Conservation (phyloP, 92 coral and sea anemone genomes). For the Plumapathes pennacea region DNA sequence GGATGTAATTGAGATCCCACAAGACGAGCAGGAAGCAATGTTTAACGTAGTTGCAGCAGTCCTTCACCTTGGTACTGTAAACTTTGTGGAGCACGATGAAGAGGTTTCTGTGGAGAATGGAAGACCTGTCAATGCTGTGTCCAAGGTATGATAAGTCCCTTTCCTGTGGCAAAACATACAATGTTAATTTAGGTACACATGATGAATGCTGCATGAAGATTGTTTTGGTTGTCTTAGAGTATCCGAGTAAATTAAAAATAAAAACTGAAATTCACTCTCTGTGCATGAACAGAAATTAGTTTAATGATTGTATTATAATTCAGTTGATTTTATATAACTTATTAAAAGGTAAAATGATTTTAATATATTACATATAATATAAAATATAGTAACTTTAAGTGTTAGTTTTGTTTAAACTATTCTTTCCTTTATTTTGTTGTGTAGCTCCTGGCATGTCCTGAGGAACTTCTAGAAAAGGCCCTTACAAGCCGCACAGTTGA, state of each 20-base stretch:
- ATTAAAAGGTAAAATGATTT: background rate
- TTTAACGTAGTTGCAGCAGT: slow-evolving; percentile 88
- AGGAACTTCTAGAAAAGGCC: slow-evolving; percentile 77
- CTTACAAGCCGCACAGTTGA: slow-evolving; percentile 87
- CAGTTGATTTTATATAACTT: background rate
- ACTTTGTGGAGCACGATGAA: slow-evolving; percentile 68
- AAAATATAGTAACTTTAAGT: too few relatives aligned
- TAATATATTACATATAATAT: background rate
- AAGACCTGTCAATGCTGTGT: slow-evolving; percentile 80
- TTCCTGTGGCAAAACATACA: too few relatives aligned
- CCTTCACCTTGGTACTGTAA: slow-evolving; percentile 85
- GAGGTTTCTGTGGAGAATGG: slow-evolving; percentile 78
- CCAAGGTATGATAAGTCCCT: too few relatives aligned
- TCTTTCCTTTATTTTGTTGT: background rate
- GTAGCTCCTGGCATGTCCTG: slow-evolving; percentile 93
- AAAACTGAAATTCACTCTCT: background rate
- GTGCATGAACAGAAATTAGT: background rate
- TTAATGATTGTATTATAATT: background rate
- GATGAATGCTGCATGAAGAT: background rate
- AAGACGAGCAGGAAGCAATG: slow-evolving; percentile 77
- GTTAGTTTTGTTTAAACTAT: too few relatives aligned
- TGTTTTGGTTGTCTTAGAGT: background rate
- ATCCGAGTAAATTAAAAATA: background rate
- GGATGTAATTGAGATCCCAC: slow-evolving; percentile 77
- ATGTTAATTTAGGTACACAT: too few relatives aligned